Conservation (phyloP, 1,140 invertebrate genomes). For the Sinella curviseta region DNA sequence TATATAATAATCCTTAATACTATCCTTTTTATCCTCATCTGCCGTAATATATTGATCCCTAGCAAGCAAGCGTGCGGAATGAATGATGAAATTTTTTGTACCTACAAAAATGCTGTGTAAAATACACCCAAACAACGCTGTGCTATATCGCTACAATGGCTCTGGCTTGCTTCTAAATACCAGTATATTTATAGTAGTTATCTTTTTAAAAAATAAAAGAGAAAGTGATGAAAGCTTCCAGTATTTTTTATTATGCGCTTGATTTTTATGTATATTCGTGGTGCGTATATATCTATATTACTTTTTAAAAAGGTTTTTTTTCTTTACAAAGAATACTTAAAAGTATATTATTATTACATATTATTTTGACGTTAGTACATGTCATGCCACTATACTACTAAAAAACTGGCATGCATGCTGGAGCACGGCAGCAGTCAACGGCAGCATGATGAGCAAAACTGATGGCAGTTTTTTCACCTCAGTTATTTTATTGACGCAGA, state of each 20-base stretch:
- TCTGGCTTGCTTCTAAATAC: not conserved
- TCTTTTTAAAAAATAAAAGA: not conserved
- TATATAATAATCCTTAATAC: too few species aligned
- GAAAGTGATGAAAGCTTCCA: slow-evolving; percentile 1
- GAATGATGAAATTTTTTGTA: slow-evolving; percentile 4
- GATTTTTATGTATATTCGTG: slow-evolving; percentile 2
- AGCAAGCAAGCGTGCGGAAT: slow-evolving; percentile 20
- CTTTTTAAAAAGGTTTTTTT: slow-evolving; percentile 14
- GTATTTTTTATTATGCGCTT: not conserved
- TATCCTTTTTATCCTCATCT: not conserved
- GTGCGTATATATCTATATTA: not conserved
- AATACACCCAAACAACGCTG: not conserved
- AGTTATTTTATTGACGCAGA: too few species aligned
- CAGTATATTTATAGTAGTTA: not conserved
- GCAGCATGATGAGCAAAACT: too few species aligned
- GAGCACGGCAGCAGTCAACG: too few species aligned
- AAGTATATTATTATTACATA: not conserved
- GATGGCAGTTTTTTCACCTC: too few species aligned
- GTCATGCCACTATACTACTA: too few species aligned
- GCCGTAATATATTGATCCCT: not conserved
- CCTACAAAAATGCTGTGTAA: not conserved
- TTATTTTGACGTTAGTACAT: not conserved
- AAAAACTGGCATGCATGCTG: too few species aligned
- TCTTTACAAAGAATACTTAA: not conserved
- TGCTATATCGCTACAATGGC: slow-evolving; percentile 1